Percentiles rank a stretch among this genome's conserved stretches.
Evolutionary conservation across 35 echinoderm and acorn worm species (phyloP).

Genomic region (Apostichopus californicus): DNA sequence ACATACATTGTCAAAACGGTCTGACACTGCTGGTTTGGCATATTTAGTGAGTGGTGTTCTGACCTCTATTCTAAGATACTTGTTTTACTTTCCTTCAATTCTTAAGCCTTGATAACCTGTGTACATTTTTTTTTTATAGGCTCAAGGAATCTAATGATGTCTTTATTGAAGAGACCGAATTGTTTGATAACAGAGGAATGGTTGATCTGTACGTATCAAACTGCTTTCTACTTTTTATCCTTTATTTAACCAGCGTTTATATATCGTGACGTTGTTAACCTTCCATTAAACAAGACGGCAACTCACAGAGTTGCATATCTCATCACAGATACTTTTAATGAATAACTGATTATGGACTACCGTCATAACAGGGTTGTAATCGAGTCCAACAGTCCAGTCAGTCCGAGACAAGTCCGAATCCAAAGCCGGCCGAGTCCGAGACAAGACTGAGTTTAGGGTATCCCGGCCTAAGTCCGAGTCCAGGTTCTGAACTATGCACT

Average conservation of each 20-base stretch:
- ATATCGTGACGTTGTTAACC: background rate
- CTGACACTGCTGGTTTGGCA: background rate
- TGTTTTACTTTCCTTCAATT: background rate
- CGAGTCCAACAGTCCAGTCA: background rate
- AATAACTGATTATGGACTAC: background rate
- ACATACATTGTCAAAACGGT: background rate
- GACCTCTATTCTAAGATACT: background rate
- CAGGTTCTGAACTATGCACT: too few relatives aligned
- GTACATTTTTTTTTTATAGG: background rate
- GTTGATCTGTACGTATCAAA: background rate
- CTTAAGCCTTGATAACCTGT: background rate
- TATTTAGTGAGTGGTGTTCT: background rate
- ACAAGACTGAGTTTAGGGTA: too few relatives aligned
- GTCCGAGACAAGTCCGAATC: too few relatives aligned
- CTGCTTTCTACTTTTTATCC: background rate
- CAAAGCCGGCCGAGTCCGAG: too few relatives aligned
- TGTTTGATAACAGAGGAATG: background rate
- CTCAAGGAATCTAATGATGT: background rate
- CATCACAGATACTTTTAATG: background rate
- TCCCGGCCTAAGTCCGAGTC: too few relatives aligned
- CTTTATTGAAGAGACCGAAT: background rate
- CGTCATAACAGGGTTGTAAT: background rate
- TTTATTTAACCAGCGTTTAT: background rate
- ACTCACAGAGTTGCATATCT: background rate
- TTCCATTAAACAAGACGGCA: background rate